phyloP scores from a whole-genome alignment of 2,113 vertebrate species.

The Aspiorhynchus laticeps region DNA sequence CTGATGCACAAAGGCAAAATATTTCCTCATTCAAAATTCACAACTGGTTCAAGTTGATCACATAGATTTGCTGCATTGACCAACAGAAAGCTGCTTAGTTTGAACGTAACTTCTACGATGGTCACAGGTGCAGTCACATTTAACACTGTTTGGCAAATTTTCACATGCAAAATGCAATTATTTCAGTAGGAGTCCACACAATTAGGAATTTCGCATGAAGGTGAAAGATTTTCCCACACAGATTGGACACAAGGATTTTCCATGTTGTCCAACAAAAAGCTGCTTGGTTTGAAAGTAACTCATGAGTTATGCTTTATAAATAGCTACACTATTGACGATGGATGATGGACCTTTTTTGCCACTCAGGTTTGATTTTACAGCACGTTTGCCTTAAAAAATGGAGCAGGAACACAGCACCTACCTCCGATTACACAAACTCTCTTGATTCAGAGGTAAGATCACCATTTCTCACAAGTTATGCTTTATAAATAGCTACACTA shows the following conservation, averaged over 20 bases:
- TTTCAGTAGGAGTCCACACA: background rate
- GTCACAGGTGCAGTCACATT: too few relatives aligned
- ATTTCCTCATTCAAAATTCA: background rate
- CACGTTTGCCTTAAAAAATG: background rate
- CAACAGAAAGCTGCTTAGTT: background rate
- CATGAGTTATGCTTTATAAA: background rate
- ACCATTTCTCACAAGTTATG: background rate
- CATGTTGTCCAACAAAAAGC: too few relatives aligned
- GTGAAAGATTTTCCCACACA: too few relatives aligned
- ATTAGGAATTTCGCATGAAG: background rate
- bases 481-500: background rate
- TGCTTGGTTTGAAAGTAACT: background rate
- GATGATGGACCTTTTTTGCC: background rate
- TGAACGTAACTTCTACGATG: too few relatives aligned
- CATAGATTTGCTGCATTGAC: background rate
- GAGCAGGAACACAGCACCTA: background rate
- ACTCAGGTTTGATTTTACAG: too few relatives aligned
- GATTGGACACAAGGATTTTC: too few relatives aligned
- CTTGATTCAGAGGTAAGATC: too few relatives aligned
- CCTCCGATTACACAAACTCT: constrained; percentile 57
- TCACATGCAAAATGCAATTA: background rate
- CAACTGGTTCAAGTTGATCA: background rate
- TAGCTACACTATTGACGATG: background rate
- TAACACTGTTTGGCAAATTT: too few relatives aligned
- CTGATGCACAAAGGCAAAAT: background rate